Evolutionary conservation across 1,140 invertebrate species (phyloP).

Genomic region (Gonioctena quinquepunctata): DNA sequence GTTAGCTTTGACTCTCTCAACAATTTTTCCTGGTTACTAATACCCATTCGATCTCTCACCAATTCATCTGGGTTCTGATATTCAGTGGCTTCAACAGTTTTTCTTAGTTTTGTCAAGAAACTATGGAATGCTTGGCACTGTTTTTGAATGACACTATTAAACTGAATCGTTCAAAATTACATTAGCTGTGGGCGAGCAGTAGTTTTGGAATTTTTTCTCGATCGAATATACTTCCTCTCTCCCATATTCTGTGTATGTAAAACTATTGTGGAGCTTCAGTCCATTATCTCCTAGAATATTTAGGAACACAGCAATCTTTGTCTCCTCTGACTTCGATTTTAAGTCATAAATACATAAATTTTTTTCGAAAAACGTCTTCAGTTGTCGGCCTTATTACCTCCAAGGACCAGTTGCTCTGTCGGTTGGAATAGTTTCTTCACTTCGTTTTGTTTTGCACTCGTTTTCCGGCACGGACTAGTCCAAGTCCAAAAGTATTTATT

Average conservation of each 20-base stretch:
- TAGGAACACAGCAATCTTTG: constrained; percentile 22
- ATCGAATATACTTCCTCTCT: constrained; percentile 1
- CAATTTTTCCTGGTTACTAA: too few species aligned
- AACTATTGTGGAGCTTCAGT: constrained; percentile 25
- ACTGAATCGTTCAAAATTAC: constrained; percentile 36
- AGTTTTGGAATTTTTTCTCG: constrained; percentile 24
- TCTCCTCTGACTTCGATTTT: constrained; percentile 9
- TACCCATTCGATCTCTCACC: constrained; percentile 9
- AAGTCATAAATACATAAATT: too few species aligned
- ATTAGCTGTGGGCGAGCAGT: constrained; percentile 38
- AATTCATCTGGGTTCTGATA: constrained; percentile 34
- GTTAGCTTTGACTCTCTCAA: too few species aligned
- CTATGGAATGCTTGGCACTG: constrained; percentile 40
- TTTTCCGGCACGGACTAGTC: too few species aligned
- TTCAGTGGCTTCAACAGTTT: constrained; percentile 34
- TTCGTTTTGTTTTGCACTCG: too few species aligned
- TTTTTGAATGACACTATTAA: constrained; percentile 32
- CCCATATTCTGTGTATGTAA: constrained; percentile 12
- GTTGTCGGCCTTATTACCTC: too few species aligned
- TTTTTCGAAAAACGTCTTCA: too few species aligned
- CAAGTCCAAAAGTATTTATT: too few species aligned
- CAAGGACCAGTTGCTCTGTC: too few species aligned
- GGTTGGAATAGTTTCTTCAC: too few species aligned
- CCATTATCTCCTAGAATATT: constrained; percentile 24
- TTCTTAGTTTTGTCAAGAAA: constrained; percentile 39